Evolutionary conservation across 30 jellyfish, hydroid and myxozoan genomes (phyloP), one percentile per base, ranked within the genome.

Genomic region (Aurelia coerulea): DNA sequence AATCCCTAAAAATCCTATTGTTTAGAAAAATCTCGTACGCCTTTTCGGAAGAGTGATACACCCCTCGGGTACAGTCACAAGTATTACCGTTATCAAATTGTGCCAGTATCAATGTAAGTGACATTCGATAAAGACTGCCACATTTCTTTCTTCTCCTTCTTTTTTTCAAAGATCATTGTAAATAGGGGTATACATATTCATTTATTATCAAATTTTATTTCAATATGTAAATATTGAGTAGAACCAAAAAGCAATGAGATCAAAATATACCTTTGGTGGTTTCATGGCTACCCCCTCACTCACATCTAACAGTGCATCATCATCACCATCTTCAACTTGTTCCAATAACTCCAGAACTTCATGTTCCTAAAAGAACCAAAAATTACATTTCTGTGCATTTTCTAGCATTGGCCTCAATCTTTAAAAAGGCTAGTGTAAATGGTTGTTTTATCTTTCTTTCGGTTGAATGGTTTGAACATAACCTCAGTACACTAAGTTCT

Each of bases 341-440:
- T 92, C 96, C 65, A 92, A 76, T 80, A 83, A 76, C 73, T 92
- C 96, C 50, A 86, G 78, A 46, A 92, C 90, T 54, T 92, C 98
- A 37, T 85, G 87, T 74, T 92, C 98, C 98, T 91, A 35, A 53
- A 88, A 35, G 1, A 62, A 16, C 23, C 9, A 34, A 23, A 32
- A n/a, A 23, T 8, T 33, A 35, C 62, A 51, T n/a, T 12, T 15
- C 51, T 3, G 6, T 39, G 4, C 51, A 39, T 39, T 39, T 39
- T 39, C 51, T 39, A 37, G 5, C 49, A 4, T 37, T 2, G 3
- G 49, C 3, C 49, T 4, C 49, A 23, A 23, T 23, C 29, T 23
- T 23, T 23, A 23, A 23, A 23, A 23, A 23, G 4, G 51, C 8
- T 39, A 39, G 8, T 39, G 51, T 39, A 39, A 39, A 39, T 39